Evolutionary conservation across 2,888 invertebrate genomes (phyloP), one percentile per base, ranked within the genome.

Genomic region (Trichopoda pennipes): DNA sequence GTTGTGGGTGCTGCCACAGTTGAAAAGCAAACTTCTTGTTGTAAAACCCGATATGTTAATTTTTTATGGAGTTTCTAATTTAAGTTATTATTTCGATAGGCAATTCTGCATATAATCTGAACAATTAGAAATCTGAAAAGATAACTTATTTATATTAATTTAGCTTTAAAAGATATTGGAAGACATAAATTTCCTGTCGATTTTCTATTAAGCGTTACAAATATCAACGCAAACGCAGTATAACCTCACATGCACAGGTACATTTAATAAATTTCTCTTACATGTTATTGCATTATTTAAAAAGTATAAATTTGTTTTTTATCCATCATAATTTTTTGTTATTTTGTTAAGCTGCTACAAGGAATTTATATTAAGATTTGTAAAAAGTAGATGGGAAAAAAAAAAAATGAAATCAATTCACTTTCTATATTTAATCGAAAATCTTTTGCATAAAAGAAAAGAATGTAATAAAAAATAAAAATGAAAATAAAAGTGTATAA

Each of bases 391-490:
- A 44, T 63, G 55, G 32, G 55, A 55, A 56, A n/a, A 28, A 10
- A 53, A 17, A 68, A 75, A 60, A 51, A n/a, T 14, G 7, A 69
- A 77, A 70, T 55, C 16, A 77, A 63, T 49, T 77, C 56, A 70
- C 77, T 77, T 77, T 77, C 76, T 70, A 38, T 28, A 61, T 44
- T 63, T 49, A 55, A 70, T 69, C 16, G 56, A 44, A 69, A 63
- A 69, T 55, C 38, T 55, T 77, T 63, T 60, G 61, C 53, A 42
- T 61, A 76, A 76, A 53, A 76, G 68, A 76, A 76, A 76, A 64
- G 38, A 51, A 38, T 38, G 14, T 44, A 44, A 44, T n/a, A 60
- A 8, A 70, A 17, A 23, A 42, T 16, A 16, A 64, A 32, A 56
- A 28, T 38, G 32, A 19, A 49, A 21, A 35, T 42, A n/a, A n/a